Evolutionary conservation across 2,797 vertebrate genomes (phyloP).

Genomic region (Cottoperca gobio): DNA sequence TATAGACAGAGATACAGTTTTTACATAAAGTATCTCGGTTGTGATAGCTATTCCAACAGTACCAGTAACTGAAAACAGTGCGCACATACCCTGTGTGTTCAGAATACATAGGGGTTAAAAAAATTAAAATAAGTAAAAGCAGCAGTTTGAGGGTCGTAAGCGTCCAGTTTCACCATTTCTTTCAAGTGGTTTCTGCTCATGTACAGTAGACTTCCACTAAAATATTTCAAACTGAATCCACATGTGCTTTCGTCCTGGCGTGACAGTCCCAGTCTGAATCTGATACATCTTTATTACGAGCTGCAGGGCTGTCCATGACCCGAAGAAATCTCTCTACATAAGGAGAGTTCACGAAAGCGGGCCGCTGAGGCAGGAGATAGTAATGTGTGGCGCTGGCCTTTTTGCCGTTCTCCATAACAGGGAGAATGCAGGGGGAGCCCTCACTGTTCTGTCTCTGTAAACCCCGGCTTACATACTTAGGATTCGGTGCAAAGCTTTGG

Average conservation of each 20-base stretch:
- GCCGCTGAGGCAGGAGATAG: slow-evolving; percentile 92
- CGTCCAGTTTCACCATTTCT: slow-evolving; percentile 57
- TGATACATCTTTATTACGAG: slow-evolving; percentile 56
- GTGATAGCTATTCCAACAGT: slow-evolving; percentile 67
- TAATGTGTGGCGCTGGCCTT: slow-evolving; percentile 96
- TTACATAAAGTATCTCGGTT: slow-evolving; percentile 48
- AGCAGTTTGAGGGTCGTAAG: slow-evolving; percentile 72
- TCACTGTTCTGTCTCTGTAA: slow-evolving; percentile 95
- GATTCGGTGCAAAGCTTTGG: slow-evolving; percentile 97
- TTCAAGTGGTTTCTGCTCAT: slow-evolving; percentile 62
- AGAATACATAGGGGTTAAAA: slow-evolving; percentile 69
- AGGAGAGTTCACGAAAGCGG: slow-evolving; percentile 86
- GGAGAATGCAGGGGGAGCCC: slow-evolving; percentile 94
- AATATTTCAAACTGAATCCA: slow-evolving; percentile 87
- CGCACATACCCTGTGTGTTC: slow-evolving; percentile 75
- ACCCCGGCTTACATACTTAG: slow-evolving; percentile 94
- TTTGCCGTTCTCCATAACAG: slow-evolving; percentile 93
- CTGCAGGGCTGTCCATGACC: slow-evolving; percentile 80
- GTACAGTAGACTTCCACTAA: slow-evolving; percentile 47
- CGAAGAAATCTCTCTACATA: slow-evolving; percentile 87
- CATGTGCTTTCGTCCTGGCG: slow-evolving; percentile 84
- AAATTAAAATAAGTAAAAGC: slow-evolving; percentile 69
- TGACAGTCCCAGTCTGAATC: slow-evolving; percentile 76
- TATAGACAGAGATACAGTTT: slow-evolving; percentile 59
- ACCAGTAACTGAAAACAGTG: slow-evolving; percentile 84